Percentiles rank a stretch among this genome's conserved stretches.
These are phyloP conservation scores for Saxidomus purpurata DNA, from an alignment of 1,140 invertebrate genomes.

Conservation along the genomic window DNA sequence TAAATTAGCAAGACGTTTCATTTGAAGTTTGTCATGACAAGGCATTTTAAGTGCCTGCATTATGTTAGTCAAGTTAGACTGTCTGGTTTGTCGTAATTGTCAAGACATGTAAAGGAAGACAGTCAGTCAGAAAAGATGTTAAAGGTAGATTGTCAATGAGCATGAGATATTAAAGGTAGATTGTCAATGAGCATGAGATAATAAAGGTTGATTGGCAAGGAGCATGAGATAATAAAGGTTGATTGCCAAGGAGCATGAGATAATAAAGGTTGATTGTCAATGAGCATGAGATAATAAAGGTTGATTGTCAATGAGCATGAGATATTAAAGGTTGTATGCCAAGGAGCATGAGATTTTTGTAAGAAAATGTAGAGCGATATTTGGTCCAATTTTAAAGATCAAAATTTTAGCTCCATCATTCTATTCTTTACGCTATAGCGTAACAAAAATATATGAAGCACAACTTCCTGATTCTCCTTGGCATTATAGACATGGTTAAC, in stretches of 20 bases:
- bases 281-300: too few relatives aligned
- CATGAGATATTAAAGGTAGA: background rate
- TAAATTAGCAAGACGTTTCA: slow-evolving; percentile 6
- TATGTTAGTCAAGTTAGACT: background rate
- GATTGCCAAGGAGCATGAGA: background rate
- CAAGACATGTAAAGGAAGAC: slow-evolving; percentile 11
- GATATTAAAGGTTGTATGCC: too few relatives aligned
- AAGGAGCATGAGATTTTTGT: too few relatives aligned
- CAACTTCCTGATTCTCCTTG: too few relatives aligned
- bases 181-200: background rate
- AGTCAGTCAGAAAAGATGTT: background rate
- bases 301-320: too few relatives aligned
- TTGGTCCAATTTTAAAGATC: too few relatives aligned
- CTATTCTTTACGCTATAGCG: too few relatives aligned
- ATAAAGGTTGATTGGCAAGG: background rate
- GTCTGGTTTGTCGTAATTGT: slow-evolving; percentile 1
- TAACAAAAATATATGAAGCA: too few relatives aligned
- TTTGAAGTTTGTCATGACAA: background rate
- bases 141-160: background rate
- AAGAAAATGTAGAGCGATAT: too few relatives aligned
- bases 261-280: too few relatives aligned
- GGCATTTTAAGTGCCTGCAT: background rate
- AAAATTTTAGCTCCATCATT: too few relatives aligned
- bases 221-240: background rate
- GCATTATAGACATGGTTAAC: too few relatives aligned